Base-by-base conservation (phyloP, 2,888 invertebrate species). In the Meteorus cinctellus region DNA sequence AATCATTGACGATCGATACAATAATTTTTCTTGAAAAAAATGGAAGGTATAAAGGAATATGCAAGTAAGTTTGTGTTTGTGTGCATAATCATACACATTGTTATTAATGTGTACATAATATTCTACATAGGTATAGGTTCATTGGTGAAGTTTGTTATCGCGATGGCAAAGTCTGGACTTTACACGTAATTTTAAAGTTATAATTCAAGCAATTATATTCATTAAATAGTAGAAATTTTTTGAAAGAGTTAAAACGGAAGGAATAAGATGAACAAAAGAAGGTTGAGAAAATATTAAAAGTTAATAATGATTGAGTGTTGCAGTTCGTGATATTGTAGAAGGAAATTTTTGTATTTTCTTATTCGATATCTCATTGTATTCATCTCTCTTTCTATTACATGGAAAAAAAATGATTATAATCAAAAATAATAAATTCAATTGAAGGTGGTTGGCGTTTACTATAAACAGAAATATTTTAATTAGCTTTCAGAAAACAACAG, bases 251-350 rank as follows among this genome's bases (percentile, higher is more conserved):
- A 62, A 62, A 41, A 41, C 8, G 0, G 12, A 41, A 5, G 12
- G 12, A 41, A 41, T 41, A 12, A 41, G 41, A 74, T 34, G 67
- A 77, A 75, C n/a, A 70, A 70, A 74, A 48, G 27, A 24, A 31
- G 36, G 48, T n/a, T 12, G 68, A 31, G 63, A 41, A 68, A 67
- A 55, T 66, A 77, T 62, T 77, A 76, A 78, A 76, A 83, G 79
- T 82, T 84, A 84, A 84, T 81, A 82, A 84, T 84, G 82, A 84
- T 84, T 79, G 84, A 84, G 80, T 81, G 83, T 82, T 80, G 36
- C 82, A 78, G 81, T 63, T n/a, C 63, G 63, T 63, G 16, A 36
- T 65, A 36, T 34, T 48, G 19, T n/a, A 1, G n/a, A 59, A 65
- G 36, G 48, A 31, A 65, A 66, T 36, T 24, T 63, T 16, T 8